A percentile compares a stretch with the other conserved stretches of the same genome.
These are phyloP conservation scores for Pantherophis guttatus DNA, from an alignment of 2,113 vertebrate species.

Conservation along the genomic window DNA sequence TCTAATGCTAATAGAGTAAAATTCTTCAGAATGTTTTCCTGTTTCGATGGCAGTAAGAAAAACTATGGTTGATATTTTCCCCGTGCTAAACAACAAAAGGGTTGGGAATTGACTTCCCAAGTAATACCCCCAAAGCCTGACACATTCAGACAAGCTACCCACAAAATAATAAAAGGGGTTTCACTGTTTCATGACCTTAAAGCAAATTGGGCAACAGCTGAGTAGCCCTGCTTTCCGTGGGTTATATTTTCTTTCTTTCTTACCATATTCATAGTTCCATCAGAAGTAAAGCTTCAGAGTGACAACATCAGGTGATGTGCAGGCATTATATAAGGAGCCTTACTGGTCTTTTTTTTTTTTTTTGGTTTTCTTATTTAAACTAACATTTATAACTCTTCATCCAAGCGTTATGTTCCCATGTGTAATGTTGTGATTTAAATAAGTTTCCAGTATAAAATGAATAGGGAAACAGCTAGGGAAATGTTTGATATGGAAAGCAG, in stretches of 20 bases:
- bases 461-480: slow-evolving; percentile 28
- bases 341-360: neutral
- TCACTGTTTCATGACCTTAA: neutral
- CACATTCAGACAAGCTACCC: neutral
- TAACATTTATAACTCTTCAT: neutral
- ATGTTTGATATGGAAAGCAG: slow-evolving; percentile 26
- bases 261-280: neutral
- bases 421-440: slow-evolving; percentile 40
- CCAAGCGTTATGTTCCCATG: neutral
- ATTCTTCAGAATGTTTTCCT: neutral
- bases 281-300: neutral
- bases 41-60: neutral
- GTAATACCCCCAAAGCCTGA: neutral
- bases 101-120: neutral
- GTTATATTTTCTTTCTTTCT: neutral
- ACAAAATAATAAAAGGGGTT: neutral
- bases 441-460: slow-evolving; percentile 18
- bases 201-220: neutral
- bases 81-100: neutral
- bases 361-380: neutral
- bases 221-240: neutral
- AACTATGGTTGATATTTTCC: neutral
- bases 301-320: neutral
- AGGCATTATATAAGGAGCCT: neutral
- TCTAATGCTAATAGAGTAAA: neutral